Conservation (phyloP, 1,140 invertebrate species). For the Cephus cinctus region DNA sequence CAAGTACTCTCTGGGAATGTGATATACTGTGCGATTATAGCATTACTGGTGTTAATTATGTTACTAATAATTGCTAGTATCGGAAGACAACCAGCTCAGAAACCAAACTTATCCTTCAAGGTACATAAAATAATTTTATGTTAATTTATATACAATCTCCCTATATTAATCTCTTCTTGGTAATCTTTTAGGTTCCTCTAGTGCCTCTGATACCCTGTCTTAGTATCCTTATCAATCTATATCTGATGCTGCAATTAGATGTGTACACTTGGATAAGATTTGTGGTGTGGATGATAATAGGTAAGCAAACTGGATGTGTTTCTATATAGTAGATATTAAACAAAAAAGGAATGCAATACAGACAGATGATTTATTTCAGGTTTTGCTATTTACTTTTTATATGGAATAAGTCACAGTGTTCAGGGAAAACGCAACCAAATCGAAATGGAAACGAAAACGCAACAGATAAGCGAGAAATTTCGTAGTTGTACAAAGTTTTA, state of each 20-base stretch:
- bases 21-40: slow-evolving; percentile 35
- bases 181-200: slow-evolving; percentile 71
- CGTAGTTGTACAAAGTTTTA: slow-evolving; percentile 31
- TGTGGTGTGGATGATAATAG: slow-evolving; percentile 76
- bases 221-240: slow-evolving; percentile 83
- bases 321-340: slow-evolving; percentile 2
- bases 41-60: slow-evolving; percentile 38
- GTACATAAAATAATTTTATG: slow-evolving; percentile 29
- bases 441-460: slow-evolving; percentile 21
- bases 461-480: too few species aligned
- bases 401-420: slow-evolving; percentile 52
- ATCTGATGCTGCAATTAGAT: slow-evolving; percentile 85
- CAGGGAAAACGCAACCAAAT: slow-evolving; percentile 42
- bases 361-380: slow-evolving; percentile 35
- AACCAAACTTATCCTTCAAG: slow-evolving; percentile 51
- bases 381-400: slow-evolving; percentile 55
- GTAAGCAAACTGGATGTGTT: slow-evolving; percentile 42
- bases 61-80: slow-evolving; percentile 47
- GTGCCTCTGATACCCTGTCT: slow-evolving; percentile 82
- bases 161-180: slow-evolving; percentile 26
- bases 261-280: slow-evolving; percentile 83
- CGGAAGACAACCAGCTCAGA: slow-evolving; percentile 51
- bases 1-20: slow-evolving; percentile 24
- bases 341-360: background rate
- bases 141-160: slow-evolving; percentile 6